These are phyloP conservation scores for Motacilla tschutschensis DNA, from an alignment of 2,113 vertebrate species.

Conservation along the genomic window DNA sequence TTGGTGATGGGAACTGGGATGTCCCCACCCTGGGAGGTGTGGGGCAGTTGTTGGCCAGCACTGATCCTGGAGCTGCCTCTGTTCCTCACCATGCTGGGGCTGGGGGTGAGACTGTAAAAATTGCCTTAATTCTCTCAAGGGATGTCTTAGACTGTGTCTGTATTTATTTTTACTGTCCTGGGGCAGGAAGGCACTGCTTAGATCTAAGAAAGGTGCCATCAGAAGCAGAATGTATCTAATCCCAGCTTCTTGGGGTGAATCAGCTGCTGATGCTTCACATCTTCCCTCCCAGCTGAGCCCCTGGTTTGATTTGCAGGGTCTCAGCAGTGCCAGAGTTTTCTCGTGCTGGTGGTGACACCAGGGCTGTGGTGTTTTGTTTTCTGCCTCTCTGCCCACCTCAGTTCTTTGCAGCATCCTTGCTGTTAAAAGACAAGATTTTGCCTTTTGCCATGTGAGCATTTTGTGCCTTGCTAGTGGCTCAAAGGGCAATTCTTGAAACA, in stretches of 20 bases:
- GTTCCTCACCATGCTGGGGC: background rate
- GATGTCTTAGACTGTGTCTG: background rate
- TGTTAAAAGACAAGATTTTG: background rate
- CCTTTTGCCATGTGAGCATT: accelerated
- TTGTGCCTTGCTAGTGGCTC: background rate
- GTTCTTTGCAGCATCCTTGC: background rate
- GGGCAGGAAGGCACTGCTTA: background rate
- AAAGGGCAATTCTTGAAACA: background rate
- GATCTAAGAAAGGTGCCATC: accelerated
- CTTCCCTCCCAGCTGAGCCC: background rate
- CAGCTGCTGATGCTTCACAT: background rate
- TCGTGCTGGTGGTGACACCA: accelerated
- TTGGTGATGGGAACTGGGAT: background rate
- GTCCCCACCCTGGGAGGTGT: too few relatives aligned
- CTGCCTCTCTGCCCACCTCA: background rate
- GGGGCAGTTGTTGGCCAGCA: background rate
- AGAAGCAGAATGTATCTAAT: accelerated
- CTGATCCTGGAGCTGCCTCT: background rate
- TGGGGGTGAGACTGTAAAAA: background rate
- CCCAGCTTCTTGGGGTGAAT: accelerated
- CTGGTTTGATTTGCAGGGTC: background rate
- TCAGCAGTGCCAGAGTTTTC: background rate
- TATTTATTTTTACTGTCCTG: background rate
- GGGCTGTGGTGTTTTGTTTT: background rate
- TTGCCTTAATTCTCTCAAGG: background rate